Percentiles rank a stretch among this genome's conserved stretches.
Evolutionary conservation across 2,888 invertebrate genomes (phyloP).

Genomic region (Aporophyla nigra): DNA sequence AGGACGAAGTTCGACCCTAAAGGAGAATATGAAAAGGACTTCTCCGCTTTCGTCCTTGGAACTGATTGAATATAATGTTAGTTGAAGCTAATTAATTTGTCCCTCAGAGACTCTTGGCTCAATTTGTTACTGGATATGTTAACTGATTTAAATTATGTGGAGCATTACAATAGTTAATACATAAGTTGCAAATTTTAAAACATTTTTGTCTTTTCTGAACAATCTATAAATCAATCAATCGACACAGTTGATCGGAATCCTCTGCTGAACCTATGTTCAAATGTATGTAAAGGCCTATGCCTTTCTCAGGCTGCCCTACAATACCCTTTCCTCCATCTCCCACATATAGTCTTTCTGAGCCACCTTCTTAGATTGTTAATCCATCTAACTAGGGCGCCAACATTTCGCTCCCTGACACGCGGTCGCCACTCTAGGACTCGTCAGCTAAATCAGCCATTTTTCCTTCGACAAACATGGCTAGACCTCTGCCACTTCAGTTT

Average conservation of each 20-base stretch:
- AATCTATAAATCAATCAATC: not conserved
- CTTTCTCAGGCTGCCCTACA: too few relatives aligned
- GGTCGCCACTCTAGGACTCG: not conserved
- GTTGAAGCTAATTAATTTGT: not conserved
- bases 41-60: slow-evolving; percentile 76
- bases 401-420: not conserved
- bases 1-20: slow-evolving; percentile 82
- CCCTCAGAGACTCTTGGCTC: not conserved
- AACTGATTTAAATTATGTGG: slow-evolving; percentile 70
- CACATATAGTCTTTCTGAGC: not conserved
- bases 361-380: not conserved
- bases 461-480: not conserved
- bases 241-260: not conserved
- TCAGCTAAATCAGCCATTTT: not conserved
- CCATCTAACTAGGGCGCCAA: not conserved
- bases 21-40: slow-evolving; percentile 78
- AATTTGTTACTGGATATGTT: slow-evolving; percentile 12
- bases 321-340: not conserved
- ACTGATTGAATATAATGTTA: slow-evolving; percentile 66
- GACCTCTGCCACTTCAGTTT: not conserved
- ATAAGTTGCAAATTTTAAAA: slow-evolving; percentile 53
- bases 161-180: slow-evolving; percentile 71
- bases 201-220: not conserved
- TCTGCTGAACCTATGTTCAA: too few relatives aligned
- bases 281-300: too few relatives aligned